Conservation (phyloP, 2,113 vertebrate species). For the Microtus ochrogaster region DNA sequence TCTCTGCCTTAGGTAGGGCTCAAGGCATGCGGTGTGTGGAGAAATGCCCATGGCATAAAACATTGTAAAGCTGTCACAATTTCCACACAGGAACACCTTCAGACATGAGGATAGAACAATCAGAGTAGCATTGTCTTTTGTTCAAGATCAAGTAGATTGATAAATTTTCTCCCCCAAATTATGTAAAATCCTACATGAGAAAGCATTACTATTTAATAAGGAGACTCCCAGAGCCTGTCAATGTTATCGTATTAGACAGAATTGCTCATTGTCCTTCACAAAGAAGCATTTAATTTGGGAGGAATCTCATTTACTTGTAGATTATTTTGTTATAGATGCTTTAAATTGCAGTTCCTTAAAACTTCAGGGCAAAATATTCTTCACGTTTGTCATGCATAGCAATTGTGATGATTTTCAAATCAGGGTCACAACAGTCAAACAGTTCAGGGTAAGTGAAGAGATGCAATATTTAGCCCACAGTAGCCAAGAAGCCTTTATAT, state of each 20-base stretch:
- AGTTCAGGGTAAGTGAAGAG: conserved; percentile 39
- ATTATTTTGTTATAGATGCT: conserved; percentile 59
- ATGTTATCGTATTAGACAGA: conserved; percentile 42
- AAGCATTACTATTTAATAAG: conserved; percentile 70
- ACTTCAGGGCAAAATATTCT: conserved; percentile 71
- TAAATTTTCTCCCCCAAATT: conserved; percentile 9
- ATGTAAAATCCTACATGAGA: conserved; percentile 28
- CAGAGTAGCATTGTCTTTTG: conserved; percentile 14
- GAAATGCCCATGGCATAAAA: background rate
- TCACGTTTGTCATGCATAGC: conserved; percentile 45
- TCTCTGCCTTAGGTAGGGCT: conserved; percentile 8
- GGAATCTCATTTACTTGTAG: conserved; percentile 41
- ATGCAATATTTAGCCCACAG: too few relatives aligned
- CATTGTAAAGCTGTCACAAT: background rate
- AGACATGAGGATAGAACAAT: background rate
- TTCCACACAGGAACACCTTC: background rate
- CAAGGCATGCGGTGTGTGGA: background rate
- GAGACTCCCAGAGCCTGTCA: background rate
- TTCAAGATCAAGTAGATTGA: conserved; percentile 60
- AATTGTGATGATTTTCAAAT: conserved; percentile 50
- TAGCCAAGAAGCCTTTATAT: too few relatives aligned
- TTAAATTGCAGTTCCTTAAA: conserved; percentile 69
- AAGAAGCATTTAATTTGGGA: conserved; percentile 51
- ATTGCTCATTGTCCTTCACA: conserved; percentile 44
- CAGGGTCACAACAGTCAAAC: conserved; percentile 72